Evolutionary conservation across 2,113 vertebrate species (phyloP).

Genomic region (Bos javanicus): DNA sequence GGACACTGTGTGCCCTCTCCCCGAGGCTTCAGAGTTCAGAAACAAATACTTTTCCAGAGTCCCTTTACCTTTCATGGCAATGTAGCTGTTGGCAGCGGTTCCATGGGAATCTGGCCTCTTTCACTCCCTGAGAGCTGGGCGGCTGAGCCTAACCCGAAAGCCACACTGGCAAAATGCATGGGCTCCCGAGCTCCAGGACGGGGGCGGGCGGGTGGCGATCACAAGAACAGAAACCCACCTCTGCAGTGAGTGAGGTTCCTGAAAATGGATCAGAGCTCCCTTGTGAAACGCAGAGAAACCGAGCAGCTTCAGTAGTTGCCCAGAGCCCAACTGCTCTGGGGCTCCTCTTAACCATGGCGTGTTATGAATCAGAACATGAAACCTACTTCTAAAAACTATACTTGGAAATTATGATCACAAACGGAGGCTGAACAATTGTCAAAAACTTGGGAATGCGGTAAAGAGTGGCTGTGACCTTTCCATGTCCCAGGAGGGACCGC

Average conservation of each 20-base stretch:
- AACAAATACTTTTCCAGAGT: not conserved
- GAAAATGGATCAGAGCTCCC: not conserved
- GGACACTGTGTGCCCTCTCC: not conserved
- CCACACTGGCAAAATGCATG: not conserved
- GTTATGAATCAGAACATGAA: rapidly evolving
- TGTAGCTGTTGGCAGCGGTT: rapidly evolving
- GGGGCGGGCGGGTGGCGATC: not conserved
- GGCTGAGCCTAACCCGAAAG: not conserved
- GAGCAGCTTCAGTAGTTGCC: no score
- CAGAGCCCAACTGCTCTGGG: not conserved
- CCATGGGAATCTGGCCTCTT: not conserved
- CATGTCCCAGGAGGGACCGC: rapidly evolving
- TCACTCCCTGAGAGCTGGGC: rapidly evolving
- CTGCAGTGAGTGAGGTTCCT: not conserved
- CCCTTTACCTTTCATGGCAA: not conserved
- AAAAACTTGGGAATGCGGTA: rapidly evolving
- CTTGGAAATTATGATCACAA: not conserved
- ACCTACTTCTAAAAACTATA: not conserved
- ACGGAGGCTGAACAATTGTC: no score
- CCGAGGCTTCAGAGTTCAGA: not conserved
- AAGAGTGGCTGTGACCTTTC: not conserved
- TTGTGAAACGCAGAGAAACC: not conserved
- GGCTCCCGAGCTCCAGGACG: not conserved
- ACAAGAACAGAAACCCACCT: not conserved
- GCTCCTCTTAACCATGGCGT: rapidly evolving